Evolutionary conservation across 2,888 invertebrate genomes (phyloP).

Genomic region (Napeogenes sylphis): DNA sequence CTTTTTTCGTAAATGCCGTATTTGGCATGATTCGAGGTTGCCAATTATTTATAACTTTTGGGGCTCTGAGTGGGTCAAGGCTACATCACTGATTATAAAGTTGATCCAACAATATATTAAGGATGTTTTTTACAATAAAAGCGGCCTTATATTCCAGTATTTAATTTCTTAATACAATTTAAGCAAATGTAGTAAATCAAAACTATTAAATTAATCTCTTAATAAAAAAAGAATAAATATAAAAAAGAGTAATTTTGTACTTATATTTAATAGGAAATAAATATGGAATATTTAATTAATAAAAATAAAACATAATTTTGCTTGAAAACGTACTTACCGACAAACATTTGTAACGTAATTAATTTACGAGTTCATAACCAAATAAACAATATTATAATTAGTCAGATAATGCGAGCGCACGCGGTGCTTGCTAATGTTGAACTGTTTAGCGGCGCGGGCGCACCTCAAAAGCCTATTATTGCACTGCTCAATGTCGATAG

Average conservation of each 20-base stretch:
- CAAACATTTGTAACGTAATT: neutral
- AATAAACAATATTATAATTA: neutral
- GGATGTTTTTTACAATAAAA: too few relatives aligned
- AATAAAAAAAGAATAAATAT: too few relatives aligned
- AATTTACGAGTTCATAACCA: slow-evolving; percentile 2
- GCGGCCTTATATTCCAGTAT: too few relatives aligned
- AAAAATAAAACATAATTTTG: too few relatives aligned
- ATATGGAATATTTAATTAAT: too few relatives aligned
- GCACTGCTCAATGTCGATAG: slow-evolving; percentile 1
- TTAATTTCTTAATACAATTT: too few relatives aligned
- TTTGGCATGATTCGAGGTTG: neutral
- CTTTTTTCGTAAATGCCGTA: neutral
- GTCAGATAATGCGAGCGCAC: neutral
- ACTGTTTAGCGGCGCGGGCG: neutral
- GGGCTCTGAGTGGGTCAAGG: neutral
- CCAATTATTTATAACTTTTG: neutral
- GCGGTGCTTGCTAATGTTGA: neutral
- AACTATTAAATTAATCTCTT: too few relatives aligned
- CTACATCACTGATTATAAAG: neutral
- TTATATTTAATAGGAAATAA: too few relatives aligned
- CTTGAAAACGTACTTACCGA: neutral
- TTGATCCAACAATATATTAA: neutral
- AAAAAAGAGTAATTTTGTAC: too few relatives aligned
- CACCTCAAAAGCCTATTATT: neutral
- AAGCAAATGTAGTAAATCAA: too few relatives aligned